These are phyloP conservation scores for Cyphomyrmex costatus DNA, from an alignment of 1,140 invertebrate genomes.

Conservation along the genomic window DNA sequence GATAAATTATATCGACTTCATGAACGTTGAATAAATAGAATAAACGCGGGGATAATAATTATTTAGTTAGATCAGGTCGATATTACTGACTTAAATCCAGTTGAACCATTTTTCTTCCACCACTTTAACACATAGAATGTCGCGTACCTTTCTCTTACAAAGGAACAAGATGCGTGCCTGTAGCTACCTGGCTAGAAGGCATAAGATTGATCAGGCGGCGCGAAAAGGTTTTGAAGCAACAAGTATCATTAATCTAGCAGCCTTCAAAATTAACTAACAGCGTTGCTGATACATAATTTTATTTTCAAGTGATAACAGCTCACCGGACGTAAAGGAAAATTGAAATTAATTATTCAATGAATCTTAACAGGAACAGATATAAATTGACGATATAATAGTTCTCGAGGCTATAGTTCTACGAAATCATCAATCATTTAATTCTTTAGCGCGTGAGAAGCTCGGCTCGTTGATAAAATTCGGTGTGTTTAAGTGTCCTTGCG, in stretches of 20 bases:
- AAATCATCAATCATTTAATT: slow-evolving; percentile 42
- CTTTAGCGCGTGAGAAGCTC: background rate
- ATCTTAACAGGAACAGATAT: slow-evolving; percentile 9
- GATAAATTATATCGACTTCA: slow-evolving; percentile 47
- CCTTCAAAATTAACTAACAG: slow-evolving; percentile 44
- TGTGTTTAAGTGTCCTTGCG: slow-evolving; percentile 49
- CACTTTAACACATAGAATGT: background rate
- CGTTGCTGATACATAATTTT: slow-evolving; percentile 53
- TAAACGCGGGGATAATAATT: slow-evolving; percentile 21
- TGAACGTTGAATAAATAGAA: slow-evolving; percentile 47
- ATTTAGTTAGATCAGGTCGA: slow-evolving; percentile 11
- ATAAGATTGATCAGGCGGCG: slow-evolving; percentile 51
- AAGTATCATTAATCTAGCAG: slow-evolving; percentile 60
- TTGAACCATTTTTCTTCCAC: slow-evolving; percentile 8
- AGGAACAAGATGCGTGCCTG: slow-evolving; percentile 46
- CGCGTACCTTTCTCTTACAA: slow-evolving; percentile 21
- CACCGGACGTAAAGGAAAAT: slow-evolving; percentile 29
- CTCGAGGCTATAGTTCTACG: background rate
- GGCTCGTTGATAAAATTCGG: slow-evolving; percentile 39
- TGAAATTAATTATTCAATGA: slow-evolving; percentile 58
- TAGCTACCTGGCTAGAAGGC: slow-evolving; percentile 6
- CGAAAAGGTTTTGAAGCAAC: slow-evolving; percentile 53
- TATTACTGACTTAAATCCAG: background rate
- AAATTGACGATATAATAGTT: slow-evolving; percentile 28
- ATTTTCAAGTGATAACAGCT: slow-evolving; percentile 50